Percentiles rank a stretch among this genome's conserved stretches.
Evolutionary conservation across 2,888 invertebrate species (phyloP).

Genomic region (Ornithoptera alexandrae): DNA sequence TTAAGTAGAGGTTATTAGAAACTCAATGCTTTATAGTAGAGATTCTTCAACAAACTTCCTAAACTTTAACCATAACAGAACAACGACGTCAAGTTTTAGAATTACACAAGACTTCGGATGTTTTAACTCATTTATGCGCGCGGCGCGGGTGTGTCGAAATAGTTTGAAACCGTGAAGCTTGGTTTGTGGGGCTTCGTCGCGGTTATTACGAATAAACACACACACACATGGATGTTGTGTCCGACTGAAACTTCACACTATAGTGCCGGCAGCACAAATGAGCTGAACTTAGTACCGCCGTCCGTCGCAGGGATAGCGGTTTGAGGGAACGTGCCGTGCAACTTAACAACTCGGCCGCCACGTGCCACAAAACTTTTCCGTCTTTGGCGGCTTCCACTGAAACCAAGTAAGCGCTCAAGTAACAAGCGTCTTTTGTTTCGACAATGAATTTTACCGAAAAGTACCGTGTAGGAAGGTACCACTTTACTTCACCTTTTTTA

Average conservation of each 20-base stretch:
- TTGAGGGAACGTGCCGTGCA: conserved; percentile 9
- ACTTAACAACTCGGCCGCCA: conserved; percentile 11
- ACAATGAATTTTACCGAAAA: neutral
- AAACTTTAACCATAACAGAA: neutral
- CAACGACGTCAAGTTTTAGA: neutral
- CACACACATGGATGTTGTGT: neutral
- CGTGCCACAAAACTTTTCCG: conserved; percentile 12
- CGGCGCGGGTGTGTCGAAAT: neutral
- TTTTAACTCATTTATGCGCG: neutral
- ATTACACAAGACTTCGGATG: neutral
- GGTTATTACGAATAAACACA: neutral
- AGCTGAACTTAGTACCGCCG: neutral
- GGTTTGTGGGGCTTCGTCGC: neutral
- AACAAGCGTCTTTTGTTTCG: neutral
- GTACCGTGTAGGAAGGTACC: neutral
- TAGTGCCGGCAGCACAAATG: neutral
- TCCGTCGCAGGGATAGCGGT: neutral
- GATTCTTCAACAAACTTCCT: neutral
- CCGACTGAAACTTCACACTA: neutral
- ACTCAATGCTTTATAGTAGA: neutral
- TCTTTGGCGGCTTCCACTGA: neutral
- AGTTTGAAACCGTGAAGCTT: neutral
- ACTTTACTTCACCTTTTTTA: too few relatives aligned
- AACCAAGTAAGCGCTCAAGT: neutral
- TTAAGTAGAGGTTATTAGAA: neutral